Evolutionary conservation across 2,888 invertebrate genomes (phyloP).

Genomic region (Apamea anceps): DNA sequence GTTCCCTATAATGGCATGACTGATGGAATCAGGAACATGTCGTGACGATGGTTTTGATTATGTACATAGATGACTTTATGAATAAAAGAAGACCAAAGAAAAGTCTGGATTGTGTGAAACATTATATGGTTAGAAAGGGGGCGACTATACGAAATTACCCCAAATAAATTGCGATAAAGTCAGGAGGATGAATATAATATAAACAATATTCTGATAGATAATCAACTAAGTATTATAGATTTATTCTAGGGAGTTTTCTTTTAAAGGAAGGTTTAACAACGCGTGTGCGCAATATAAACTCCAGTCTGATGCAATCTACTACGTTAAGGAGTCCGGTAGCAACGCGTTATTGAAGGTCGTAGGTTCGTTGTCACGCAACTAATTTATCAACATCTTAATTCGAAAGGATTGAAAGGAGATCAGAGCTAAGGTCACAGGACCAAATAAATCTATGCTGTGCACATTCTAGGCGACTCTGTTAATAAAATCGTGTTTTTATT

Average conservation of each 20-base stretch:
- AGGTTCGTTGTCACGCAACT: conserved; percentile 65
- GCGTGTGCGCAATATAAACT: conserved; percentile 47
- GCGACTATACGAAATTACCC: background rate
- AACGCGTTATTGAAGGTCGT: conserved; percentile 61
- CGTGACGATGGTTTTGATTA: background rate
- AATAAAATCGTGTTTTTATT: conserved; percentile 30
- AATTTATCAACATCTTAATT: conserved; percentile 54
- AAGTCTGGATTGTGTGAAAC: background rate
- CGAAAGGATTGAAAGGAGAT: conserved; percentile 68
- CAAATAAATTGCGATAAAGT: background rate
- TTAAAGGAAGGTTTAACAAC: background rate
- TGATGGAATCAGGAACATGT: background rate
- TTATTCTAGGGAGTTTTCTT: background rate
- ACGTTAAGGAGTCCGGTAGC: conserved; percentile 49
- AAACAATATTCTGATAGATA: background rate
- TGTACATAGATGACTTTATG: background rate
- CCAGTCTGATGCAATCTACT: conserved; percentile 41
- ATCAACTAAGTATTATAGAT: background rate
- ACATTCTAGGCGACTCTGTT: conserved; percentile 14
- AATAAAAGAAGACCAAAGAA: background rate
- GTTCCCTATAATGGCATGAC: no score
- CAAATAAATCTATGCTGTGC: conserved; percentile 45
- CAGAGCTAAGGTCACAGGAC: conserved; percentile 67
- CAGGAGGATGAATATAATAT: background rate
- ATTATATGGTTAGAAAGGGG: background rate